A percentile compares a stretch with the other conserved stretches of the same genome.
phyloP scores from a whole-genome alignment of 2,888 invertebrate genomes.

The Apeira syringaria region DNA sequence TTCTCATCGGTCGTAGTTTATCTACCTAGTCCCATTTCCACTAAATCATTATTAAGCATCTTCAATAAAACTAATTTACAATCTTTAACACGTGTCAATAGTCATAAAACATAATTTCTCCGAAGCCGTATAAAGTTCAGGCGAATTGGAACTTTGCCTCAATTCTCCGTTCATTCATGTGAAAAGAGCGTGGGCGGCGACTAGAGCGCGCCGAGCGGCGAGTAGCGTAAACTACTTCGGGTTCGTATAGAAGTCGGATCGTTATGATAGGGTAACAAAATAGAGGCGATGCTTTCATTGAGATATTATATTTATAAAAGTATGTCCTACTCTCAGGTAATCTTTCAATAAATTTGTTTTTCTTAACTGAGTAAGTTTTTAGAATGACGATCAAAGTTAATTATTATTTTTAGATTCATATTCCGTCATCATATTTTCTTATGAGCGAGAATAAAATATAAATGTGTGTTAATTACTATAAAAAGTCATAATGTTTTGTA shows the following conservation, averaged over 20 bases:
- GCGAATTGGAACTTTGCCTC: slow-evolving; percentile 14
- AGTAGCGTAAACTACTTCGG: slow-evolving; percentile 59
- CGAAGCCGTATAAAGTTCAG: slow-evolving; percentile 13
- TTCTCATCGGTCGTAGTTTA: neutral
- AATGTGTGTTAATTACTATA: too few relatives aligned
- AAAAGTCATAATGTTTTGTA: too few relatives aligned
- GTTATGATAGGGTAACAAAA: slow-evolving; percentile 7
- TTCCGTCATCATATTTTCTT: too few relatives aligned
- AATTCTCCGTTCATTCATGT: slow-evolving; percentile 47
- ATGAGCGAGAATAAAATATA: too few relatives aligned
- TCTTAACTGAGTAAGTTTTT: too few relatives aligned
- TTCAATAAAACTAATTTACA: slow-evolving; percentile 21
- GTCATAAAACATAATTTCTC: slow-evolving; percentile 17
- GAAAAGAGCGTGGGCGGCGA: slow-evolving; percentile 27
- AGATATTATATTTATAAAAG: too few relatives aligned
- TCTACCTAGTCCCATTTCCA: slow-evolving; percentile 3
- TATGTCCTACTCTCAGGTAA: too few relatives aligned
- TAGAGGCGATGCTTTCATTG: too few relatives aligned
- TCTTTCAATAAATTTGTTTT: too few relatives aligned
- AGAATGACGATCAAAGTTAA: too few relatives aligned
- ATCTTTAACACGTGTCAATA: slow-evolving; percentile 16
- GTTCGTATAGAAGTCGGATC: slow-evolving; percentile 30
- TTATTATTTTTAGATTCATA: too few relatives aligned
- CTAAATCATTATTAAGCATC: slow-evolving; percentile 12
- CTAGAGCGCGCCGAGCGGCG: slow-evolving; percentile 60